These are phyloP conservation scores for Tipula lateralis DNA, from an alignment of 2,888 invertebrate species.

Conservation along the genomic window DNA sequence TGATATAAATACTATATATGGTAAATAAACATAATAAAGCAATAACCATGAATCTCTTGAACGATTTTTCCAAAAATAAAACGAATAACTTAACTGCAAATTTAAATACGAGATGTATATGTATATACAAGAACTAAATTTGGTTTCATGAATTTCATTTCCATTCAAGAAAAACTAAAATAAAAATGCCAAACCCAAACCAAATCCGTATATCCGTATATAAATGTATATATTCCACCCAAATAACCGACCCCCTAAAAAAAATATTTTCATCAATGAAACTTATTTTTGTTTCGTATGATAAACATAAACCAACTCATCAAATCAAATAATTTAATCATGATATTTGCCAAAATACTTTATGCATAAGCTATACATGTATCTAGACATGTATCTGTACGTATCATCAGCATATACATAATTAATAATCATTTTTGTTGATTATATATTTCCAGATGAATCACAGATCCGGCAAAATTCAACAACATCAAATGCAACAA, in stretches of 20 bases:
- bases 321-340: not conserved
- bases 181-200: not conserved
- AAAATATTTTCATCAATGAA: not conserved
- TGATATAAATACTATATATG: not conserved
- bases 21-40: too few relatives aligned
- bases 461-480: not conserved
- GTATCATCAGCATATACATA: not conserved
- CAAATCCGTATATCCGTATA: too few relatives aligned
- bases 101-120: not conserved
- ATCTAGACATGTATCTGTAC: not conserved
- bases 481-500: conserved; percentile 34
- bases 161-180: not conserved
- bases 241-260: not conserved
- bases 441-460: not conserved
- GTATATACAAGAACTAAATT: not conserved
- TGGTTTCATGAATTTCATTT: not conserved
- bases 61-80: not conserved
- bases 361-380: not conserved
- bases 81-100: not conserved
- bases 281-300: not conserved
- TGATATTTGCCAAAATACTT: not conserved
- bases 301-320: not conserved
- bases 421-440: not conserved
- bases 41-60: not conserved
- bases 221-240: too few relatives aligned